These are phyloP conservation scores for Calcarius lapponicus DNA, from an alignment of 2,797 vertebrate genomes.

Conservation along the genomic window DNA sequence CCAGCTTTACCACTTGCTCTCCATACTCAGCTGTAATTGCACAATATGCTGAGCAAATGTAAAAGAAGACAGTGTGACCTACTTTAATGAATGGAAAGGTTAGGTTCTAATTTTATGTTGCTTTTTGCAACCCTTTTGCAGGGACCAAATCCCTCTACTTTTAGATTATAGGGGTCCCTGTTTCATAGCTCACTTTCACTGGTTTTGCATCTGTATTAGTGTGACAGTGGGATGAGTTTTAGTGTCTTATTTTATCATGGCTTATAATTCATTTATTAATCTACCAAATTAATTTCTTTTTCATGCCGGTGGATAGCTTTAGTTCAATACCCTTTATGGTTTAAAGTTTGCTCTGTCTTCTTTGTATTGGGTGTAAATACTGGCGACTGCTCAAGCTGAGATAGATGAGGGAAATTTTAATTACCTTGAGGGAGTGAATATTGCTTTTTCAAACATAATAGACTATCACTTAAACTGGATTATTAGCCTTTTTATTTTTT, in stretches of 20 bases:
- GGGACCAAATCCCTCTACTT: background rate
- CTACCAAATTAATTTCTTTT: background rate
- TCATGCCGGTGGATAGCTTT: background rate
- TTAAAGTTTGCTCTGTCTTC: constrained; percentile 6
- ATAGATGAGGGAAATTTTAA: constrained; percentile 27
- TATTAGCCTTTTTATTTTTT: background rate
- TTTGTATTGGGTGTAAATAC: background rate
- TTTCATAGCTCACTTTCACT: background rate
- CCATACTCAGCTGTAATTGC: background rate
- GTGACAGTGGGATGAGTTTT: background rate
- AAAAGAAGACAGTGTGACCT: background rate
- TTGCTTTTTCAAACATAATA: constrained; percentile 19
- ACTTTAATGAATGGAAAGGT: background rate
- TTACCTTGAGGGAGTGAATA: constrained; percentile 32
- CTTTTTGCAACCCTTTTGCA: background rate
- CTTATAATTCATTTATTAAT: constrained; percentile 8
- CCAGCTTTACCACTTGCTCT: background rate
- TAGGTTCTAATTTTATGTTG: background rate
- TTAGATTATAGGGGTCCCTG: background rate
- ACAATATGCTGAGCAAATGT: background rate
- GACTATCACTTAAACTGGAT: background rate
- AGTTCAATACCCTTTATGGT: background rate
- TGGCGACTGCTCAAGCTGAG: background rate
- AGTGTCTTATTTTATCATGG: background rate
- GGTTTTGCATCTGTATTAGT: background rate